phyloP scores from a whole-genome alignment of 2,888 invertebrate species.

The Margaritifera margaritifera region DNA sequence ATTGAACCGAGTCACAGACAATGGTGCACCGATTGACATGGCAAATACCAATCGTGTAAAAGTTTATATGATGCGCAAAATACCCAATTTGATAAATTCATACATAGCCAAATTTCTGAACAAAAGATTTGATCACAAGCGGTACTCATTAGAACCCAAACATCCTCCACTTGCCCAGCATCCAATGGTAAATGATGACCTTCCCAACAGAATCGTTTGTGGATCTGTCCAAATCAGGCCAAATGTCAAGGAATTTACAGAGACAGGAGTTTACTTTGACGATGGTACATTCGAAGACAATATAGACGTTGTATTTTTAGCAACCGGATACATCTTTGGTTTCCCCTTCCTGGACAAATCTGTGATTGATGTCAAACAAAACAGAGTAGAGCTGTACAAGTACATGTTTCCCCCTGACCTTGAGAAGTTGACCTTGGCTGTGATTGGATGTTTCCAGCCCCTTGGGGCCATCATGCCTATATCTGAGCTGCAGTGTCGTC shows the following conservation, averaged over 20 bases:
- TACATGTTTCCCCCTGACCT: constrained; percentile 72
- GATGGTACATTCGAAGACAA: constrained; percentile 63
- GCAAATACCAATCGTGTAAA: constrained; percentile 25
- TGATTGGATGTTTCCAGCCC: constrained; percentile 74
- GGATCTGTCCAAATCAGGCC: constrained; percentile 70
- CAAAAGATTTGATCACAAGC: constrained; percentile 68
- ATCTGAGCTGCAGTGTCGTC: constrained; percentile 74
- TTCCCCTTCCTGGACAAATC: constrained; percentile 72
- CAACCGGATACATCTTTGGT: constrained; percentile 72
- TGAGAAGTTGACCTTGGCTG: constrained; percentile 68
- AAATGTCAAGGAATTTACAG: constrained; percentile 58
- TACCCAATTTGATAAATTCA: constrained; percentile 23
- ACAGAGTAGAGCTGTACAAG: constrained; percentile 71
- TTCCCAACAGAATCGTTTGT: constrained; percentile 70
- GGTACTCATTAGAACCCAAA: constrained; percentile 71
- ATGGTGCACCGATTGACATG: constrained; percentile 65
- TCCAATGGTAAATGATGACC: constrained; percentile 72
- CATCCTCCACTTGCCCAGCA: constrained; percentile 55
- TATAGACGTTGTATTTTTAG: constrained; percentile 69
- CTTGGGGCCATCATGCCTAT: constrained; percentile 74
- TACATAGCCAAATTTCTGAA: constrained; percentile 47
- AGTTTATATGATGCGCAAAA: constrained; percentile 5
- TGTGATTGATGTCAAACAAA: constrained; percentile 59
- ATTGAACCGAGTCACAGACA: constrained; percentile 63
- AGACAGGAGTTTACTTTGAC: constrained; percentile 61